Percentiles rank a stretch among this genome's conserved stretches.
These are phyloP conservation scores for Dicrostonyx torquatus DNA, from an alignment of 2,797 vertebrate species.

Conservation along the genomic window DNA sequence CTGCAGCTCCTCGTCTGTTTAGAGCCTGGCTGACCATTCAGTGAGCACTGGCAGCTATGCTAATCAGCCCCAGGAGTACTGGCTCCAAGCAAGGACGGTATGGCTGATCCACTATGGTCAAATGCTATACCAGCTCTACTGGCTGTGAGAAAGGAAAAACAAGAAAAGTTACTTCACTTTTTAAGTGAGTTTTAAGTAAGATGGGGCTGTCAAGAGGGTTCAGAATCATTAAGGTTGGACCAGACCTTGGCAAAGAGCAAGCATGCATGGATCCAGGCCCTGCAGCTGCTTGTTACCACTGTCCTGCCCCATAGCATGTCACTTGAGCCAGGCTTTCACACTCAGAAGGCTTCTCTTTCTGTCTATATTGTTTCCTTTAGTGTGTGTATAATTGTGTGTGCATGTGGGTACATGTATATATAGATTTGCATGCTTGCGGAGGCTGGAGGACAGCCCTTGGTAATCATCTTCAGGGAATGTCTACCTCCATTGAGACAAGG, in stretches of 20 bases:
- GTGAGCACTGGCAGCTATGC: not conserved
- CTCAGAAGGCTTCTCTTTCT: not conserved
- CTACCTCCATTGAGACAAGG: not conserved
- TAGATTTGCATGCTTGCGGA: not conserved
- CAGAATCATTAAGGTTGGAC: not conserved
- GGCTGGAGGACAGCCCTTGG: not conserved
- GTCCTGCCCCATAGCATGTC: not conserved
- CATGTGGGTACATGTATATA: not conserved
- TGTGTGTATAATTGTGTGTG: not conserved
- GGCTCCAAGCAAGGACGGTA: rapidly evolving
- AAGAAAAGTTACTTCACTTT: not conserved
- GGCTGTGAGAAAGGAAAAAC: not conserved
- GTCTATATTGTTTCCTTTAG: not conserved
- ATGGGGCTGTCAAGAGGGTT: not conserved
- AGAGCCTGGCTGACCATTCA: not conserved
- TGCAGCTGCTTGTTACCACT: not conserved
- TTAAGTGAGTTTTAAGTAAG: not conserved
- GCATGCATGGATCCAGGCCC: rapidly evolving
- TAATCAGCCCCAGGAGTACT: not conserved
- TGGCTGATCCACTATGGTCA: not conserved
- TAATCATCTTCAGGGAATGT: not conserved
- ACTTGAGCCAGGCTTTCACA: not conserved
- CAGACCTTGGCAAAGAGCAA: not conserved
- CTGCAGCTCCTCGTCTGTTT: not conserved
- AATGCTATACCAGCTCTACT: not conserved